These are phyloP conservation scores for Brachypalpus laphriformis DNA, from an alignment of 2,888 invertebrate genomes.

Conservation along the genomic window DNA sequence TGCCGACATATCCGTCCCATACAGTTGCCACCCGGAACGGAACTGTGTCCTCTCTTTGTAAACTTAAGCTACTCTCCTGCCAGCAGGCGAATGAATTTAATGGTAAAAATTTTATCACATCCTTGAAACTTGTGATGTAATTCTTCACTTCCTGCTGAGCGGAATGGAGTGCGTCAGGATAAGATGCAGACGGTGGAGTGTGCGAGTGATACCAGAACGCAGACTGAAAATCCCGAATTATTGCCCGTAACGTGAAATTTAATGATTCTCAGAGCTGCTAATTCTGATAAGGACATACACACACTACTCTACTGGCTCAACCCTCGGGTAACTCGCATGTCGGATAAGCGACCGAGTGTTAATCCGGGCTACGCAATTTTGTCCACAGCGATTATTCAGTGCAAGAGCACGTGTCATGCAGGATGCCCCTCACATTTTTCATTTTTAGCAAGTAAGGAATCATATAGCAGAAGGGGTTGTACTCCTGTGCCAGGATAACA, in stretches of 20 bases:
- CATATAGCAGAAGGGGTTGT: constrained; percentile 47
- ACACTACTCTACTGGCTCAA: constrained; percentile 5
- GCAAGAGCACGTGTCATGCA: constrained; percentile 70
- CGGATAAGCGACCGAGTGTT: constrained; percentile 64
- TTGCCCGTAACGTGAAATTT: constrained; percentile 71
- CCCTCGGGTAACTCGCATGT: constrained; percentile 4
- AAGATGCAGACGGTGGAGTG: constrained; percentile 55
- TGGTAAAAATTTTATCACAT: constrained; percentile 69
- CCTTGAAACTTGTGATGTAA: constrained; percentile 68
- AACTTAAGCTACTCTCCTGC: not conserved
- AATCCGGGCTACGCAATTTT: constrained; percentile 66
- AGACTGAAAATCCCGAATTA: constrained; percentile 64
- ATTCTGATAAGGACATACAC: constrained; percentile 70
- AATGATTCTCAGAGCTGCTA: constrained; percentile 69
- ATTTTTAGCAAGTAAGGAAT: constrained; percentile 44
- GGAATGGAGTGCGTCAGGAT: constrained; percentile 28
- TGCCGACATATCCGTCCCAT: constrained; percentile 25
- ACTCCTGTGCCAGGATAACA: constrained; percentile 48
- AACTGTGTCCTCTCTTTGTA: not conserved
- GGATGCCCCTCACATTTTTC: constrained; percentile 70
- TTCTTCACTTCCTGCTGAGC: constrained; percentile 62
- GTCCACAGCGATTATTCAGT: constrained; percentile 69
- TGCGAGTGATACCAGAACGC: constrained; percentile 51
- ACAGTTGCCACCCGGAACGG: not conserved
- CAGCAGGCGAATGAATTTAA: constrained; percentile 37